A percentile compares a stretch with the other conserved stretches of the same genome.
Evolutionary conservation across 1,140 invertebrate genomes (phyloP).

Genomic region (Zaprionus camerounensis): DNA sequence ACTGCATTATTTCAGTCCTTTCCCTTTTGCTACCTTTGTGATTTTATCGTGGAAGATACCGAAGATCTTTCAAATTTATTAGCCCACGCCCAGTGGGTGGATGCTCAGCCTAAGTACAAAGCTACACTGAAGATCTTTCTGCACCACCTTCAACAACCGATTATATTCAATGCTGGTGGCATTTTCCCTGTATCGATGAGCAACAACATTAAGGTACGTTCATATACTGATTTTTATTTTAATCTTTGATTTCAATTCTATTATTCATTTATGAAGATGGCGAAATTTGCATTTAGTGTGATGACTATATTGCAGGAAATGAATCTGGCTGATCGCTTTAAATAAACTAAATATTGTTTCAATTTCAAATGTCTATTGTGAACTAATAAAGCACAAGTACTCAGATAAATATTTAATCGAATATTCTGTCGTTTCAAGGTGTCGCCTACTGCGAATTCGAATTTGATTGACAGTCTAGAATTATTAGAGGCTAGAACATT

Average conservation of each 20-base stretch:
- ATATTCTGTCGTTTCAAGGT: background rate
- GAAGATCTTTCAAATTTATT: background rate
- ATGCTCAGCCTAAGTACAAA: constrained; percentile 15
- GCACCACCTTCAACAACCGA: background rate
- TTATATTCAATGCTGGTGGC: background rate
- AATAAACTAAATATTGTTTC: background rate
- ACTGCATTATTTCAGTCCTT: constrained; percentile 13
- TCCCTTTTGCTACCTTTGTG: constrained; percentile 29
- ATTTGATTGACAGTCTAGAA: background rate
- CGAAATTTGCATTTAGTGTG: constrained; percentile 5
- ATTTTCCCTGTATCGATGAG: background rate
- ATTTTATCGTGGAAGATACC: constrained; percentile 13
- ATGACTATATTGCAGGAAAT: background rate
- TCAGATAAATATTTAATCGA: no score
- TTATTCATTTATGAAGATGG: background rate
- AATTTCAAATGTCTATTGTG: background rate
- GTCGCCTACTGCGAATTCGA: background rate
- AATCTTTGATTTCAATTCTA: background rate
- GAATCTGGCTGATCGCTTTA: constrained; percentile 3
- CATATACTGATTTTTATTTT: no score
- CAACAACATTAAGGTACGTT: background rate
- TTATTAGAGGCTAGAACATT: background rate
- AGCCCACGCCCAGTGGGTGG: constrained; percentile 17
- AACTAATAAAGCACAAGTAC: background rate
- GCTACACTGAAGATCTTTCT: background rate